Conservation (phyloP, 1,140 invertebrate species). For the Drosophila tropicalis region DNA sequence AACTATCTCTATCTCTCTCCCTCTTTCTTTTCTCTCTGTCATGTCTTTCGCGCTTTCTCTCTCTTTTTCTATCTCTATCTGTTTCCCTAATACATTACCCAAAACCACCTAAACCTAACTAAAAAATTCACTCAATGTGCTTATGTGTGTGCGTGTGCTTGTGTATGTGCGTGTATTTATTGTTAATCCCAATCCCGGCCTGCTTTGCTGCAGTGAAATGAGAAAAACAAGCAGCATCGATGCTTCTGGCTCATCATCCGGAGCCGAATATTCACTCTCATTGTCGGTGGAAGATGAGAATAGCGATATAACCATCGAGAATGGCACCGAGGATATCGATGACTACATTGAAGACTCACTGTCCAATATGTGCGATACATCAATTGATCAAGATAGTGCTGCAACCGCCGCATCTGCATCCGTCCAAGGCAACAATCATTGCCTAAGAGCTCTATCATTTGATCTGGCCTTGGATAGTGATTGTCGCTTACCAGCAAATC, state of each 20-base stretch:
- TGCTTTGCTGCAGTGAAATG: slow-evolving; percentile 47
- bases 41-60: slow-evolving; percentile 19
- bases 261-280: slow-evolving; percentile 64
- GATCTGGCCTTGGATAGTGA: slow-evolving; percentile 44
- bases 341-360: slow-evolving; percentile 78
- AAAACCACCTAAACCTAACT: slow-evolving; percentile 25
- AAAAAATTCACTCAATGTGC: slow-evolving; percentile 25
- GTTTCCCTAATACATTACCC: slow-evolving; percentile 38
- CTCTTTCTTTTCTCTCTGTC: slow-evolving; percentile 19
- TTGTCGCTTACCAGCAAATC: neutral
- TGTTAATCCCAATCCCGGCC: slow-evolving; percentile 11
- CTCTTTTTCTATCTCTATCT: slow-evolving; percentile 7
- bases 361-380: slow-evolving; percentile 67
- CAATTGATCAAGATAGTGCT: slow-evolving; percentile 51
- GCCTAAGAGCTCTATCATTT: slow-evolving; percentile 42
- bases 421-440: slow-evolving; percentile 24
- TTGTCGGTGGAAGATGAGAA: slow-evolving; percentile 80
- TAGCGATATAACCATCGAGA: slow-evolving; percentile 80
- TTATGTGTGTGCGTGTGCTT: slow-evolving; percentile 11
- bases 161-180: slow-evolving; percentile 20
- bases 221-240: slow-evolving; percentile 73
- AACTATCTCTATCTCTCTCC: slow-evolving; percentile 57
- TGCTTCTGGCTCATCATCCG: slow-evolving; percentile 59
- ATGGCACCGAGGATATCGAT: slow-evolving; percentile 78
- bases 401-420: slow-evolving; percentile 20